Percentiles rank a stretch among this genome's conserved stretches.
Conservation (phyloP, 2,113 vertebrate species). For the Cervus canadensis region DNA sequence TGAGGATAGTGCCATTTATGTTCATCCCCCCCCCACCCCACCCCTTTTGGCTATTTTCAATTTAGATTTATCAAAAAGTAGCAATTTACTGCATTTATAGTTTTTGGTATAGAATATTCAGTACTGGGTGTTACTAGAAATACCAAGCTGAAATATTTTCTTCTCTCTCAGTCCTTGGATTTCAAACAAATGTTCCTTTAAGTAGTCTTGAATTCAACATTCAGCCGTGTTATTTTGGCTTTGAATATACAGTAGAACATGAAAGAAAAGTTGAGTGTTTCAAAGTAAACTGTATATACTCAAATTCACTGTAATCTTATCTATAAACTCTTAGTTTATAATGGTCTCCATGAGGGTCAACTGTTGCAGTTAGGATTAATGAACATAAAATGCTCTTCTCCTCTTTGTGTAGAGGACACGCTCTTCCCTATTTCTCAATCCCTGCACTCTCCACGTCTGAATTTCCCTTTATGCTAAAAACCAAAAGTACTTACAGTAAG, state of each 20-base stretch:
- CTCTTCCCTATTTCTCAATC: neutral
- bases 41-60: constrained; percentile 31
- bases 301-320: neutral
- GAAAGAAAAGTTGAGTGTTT: neutral
- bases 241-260: constrained; percentile 33
- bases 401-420: neutral
- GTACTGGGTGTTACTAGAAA: neutral
- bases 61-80: constrained; percentile 41
- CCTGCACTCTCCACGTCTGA: neutral
- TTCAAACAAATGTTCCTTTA: constrained; percentile 6
- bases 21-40: neutral
- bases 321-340: neutral
- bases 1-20: neutral
- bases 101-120: neutral
- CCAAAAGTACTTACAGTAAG: neutral
- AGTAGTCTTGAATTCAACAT: neutral
- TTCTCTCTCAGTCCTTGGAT: neutral
- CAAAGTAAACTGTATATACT: neutral
- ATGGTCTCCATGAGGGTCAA: neutral
- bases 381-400: neutral
- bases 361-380: neutral
- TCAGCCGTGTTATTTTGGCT: neutral
- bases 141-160: neutral
- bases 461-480: neutral
- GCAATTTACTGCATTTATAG: neutral